Evolutionary conservation across 2,888 invertebrate species (phyloP).

Genomic region (Dendrolimus houi): DNA sequence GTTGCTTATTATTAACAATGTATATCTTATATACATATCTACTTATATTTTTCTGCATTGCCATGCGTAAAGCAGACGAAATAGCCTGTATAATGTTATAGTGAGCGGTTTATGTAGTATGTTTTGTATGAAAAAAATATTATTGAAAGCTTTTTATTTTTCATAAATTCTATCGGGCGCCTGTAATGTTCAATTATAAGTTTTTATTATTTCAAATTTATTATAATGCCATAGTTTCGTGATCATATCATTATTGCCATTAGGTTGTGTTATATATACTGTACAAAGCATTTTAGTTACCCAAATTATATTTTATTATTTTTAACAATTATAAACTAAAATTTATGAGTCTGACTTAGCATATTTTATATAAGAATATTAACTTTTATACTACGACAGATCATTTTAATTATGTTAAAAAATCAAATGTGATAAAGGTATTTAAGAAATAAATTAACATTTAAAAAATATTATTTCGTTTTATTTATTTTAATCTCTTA

Average conservation of each 20-base stretch:
- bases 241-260: conserved; percentile 52
- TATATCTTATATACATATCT: too few species aligned
- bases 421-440: conserved; percentile 68
- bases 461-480: conserved; percentile 3
- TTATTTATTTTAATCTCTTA: conserved; percentile 2
- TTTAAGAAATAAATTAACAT: conserved; percentile 45
- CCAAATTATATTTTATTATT: conserved; percentile 54
- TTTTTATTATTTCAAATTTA: conserved; percentile 14
- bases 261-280: conserved; percentile 61
- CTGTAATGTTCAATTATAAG: conserved; percentile 29
- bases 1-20: too few species aligned
- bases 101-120: too few species aligned
- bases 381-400: conserved; percentile 54
- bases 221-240: conserved; percentile 54
- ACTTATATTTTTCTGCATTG: too few species aligned
- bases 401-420: conserved; percentile 44
- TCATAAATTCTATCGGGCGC: conserved; percentile 12
- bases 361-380: conserved; percentile 32
- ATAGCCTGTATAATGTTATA: too few species aligned
- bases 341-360: conserved; percentile 70
- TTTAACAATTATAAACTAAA: conserved; percentile 66
- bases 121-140: too few species aligned
- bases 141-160: neutral
- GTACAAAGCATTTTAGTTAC: conserved; percentile 69
- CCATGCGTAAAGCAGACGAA: too few species aligned